Evolutionary conservation across 2,888 invertebrate genomes (phyloP).

Genomic region (Cistogaster globosa): DNA sequence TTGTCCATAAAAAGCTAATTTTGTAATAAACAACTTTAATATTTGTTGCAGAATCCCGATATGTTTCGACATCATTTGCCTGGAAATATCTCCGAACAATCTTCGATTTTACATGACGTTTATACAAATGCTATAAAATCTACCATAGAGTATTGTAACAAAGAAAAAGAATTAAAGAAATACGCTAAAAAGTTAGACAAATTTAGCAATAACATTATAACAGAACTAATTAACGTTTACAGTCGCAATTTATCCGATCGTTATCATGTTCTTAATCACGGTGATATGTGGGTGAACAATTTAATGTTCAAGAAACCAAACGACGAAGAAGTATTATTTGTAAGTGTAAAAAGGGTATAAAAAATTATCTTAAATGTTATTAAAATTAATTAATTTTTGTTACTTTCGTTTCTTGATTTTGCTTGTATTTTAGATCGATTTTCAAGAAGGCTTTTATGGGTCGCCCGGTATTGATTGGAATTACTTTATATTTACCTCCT

Average conservation of each 20-base stretch:
- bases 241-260: conserved; percentile 74
- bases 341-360: conserved; percentile 62
- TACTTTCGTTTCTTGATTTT: neutral
- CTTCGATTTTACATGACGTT: conserved; percentile 76
- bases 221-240: conserved; percentile 76
- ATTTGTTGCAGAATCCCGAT: conserved; percentile 74
- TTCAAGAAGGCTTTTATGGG: conserved; percentile 79
- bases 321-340: conserved; percentile 80
- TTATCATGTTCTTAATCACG: conserved; percentile 83
- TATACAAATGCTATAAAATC: conserved; percentile 74
- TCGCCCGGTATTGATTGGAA: conserved; percentile 79
- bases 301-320: conserved; percentile 82
- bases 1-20: too few relatives aligned
- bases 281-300: conserved; percentile 84
- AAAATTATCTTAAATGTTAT: neutral
- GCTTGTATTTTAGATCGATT: conserved; percentile 75
- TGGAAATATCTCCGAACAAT: conserved; percentile 75
- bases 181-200: conserved; percentile 74
- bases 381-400: too few relatives aligned
- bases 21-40: neutral
- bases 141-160: conserved; percentile 75
- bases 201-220: conserved; percentile 74
- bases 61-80: conserved; percentile 75
- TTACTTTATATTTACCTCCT: conserved; percentile 77
- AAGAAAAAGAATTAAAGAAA: conserved; percentile 71